Evolutionary conservation across 2,113 vertebrate genomes (phyloP).

Genomic region (Notothenia coriiceps): DNA sequence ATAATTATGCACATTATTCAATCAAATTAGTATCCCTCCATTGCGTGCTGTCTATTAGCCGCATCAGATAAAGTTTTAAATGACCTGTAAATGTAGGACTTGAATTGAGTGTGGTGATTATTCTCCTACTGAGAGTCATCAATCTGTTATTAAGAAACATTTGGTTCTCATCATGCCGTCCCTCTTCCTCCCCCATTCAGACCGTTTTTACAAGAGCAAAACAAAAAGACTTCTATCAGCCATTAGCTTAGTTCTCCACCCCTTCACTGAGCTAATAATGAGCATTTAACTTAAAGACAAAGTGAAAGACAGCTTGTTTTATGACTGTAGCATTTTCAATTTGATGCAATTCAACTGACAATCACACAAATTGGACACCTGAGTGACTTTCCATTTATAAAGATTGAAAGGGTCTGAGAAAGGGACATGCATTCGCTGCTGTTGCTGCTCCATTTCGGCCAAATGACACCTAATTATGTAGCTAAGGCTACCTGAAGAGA

Average conservation of each 20-base stretch:
- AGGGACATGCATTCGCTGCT: neutral
- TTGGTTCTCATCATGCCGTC: conserved; percentile 25
- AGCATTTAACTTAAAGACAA: conserved; percentile 47
- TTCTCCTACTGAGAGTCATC: conserved; percentile 53
- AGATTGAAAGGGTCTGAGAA: conserved; percentile 6
- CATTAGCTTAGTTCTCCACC: conserved; percentile 33
- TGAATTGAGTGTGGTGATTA: conserved; percentile 52
- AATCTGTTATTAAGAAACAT: conserved; percentile 54
- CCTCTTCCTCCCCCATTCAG: conserved; percentile 34
- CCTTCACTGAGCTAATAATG: conserved; percentile 29
- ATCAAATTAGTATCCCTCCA: conserved; percentile 64
- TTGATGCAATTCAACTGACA: conserved; percentile 30
- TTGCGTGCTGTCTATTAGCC: conserved; percentile 66
- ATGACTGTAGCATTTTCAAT: conserved; percentile 27
- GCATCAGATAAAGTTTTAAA: conserved; percentile 70
- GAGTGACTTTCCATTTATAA: conserved; percentile 29
- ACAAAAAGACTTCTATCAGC: conserved; percentile 58
- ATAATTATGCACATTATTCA: conserved; percentile 71
- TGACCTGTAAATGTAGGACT: conserved; percentile 58
- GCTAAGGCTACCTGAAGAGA: conserved; percentile 30
- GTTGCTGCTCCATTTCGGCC: conserved; percentile 8
- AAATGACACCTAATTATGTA: conserved; percentile 50
- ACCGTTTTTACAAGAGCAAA: conserved; percentile 54
- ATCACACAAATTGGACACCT: conserved; percentile 43
- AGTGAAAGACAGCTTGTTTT: conserved; percentile 19